These are phyloP conservation scores for Dreissena polymorpha DNA, from an alignment of 1,140 invertebrate species.

Conservation along the genomic window DNA sequence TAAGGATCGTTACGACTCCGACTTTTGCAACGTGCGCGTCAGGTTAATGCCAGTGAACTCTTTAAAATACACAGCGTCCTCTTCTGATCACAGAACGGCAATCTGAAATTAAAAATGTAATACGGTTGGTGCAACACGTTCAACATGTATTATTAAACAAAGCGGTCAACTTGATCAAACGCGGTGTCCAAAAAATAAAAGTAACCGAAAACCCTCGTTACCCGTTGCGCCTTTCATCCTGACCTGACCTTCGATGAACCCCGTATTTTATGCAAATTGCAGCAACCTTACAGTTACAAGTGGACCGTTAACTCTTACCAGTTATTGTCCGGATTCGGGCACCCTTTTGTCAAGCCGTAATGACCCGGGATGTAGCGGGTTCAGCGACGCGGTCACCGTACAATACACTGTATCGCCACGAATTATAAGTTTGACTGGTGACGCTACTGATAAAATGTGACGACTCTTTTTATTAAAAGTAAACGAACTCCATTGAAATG, in stretches of 20 bases:
- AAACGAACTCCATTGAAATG: neutral
- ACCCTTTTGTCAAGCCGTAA: slow-evolving; percentile 13
- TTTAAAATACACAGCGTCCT: neutral
- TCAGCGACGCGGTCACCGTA: slow-evolving; percentile 29
- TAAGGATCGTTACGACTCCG: no score
- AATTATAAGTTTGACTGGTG: neutral
- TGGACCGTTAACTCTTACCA: slow-evolving; percentile 39
- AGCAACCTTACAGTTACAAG: slow-evolving; percentile 14
- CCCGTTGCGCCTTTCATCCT: neutral
- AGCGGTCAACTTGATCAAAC: no score
- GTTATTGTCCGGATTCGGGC: neutral
- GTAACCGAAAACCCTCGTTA: neutral
- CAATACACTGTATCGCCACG: slow-evolving; percentile 39
- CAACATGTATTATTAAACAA: neutral
- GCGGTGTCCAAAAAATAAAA: neutral
- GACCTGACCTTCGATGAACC: slow-evolving; percentile 17
- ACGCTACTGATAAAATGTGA: neutral
- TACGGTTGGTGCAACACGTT: neutral
- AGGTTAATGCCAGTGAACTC: no score
- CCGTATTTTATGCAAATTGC: slow-evolving; percentile 48
- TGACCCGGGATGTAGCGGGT: slow-evolving; percentile 25
- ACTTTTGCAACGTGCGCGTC: no score
- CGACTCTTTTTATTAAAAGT: neutral
- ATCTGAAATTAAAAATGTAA: neutral
- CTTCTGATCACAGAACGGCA: neutral